These are phyloP conservation scores for Dermolepida albohirtum DNA, from an alignment of 2,888 invertebrate genomes.

Conservation along the genomic window DNA sequence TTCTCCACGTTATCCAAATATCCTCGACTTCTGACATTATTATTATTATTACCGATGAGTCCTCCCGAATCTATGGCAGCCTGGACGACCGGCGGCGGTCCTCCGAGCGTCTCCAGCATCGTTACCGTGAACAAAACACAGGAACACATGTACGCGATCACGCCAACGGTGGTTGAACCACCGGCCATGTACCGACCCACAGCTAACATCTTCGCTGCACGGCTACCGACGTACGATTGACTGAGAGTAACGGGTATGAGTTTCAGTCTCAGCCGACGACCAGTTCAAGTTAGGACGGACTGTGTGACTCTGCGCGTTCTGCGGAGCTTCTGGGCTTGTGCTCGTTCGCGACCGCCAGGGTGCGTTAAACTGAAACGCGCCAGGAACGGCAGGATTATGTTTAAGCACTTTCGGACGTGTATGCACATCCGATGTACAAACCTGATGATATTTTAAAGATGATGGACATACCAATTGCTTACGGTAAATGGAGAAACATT, in stretches of 20 bases:
- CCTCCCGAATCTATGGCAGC: slow-evolving; percentile 37
- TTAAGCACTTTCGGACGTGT: too few species aligned
- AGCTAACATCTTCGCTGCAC: slow-evolving; percentile 42
- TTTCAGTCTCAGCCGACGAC: slow-evolving; percentile 30
- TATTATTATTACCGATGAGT: not conserved
- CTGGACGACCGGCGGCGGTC: slow-evolving; percentile 6
- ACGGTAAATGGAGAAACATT: too few species aligned
- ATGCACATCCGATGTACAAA: too few species aligned
- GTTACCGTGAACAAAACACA: slow-evolving; percentile 50
- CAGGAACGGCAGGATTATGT: slow-evolving; percentile 5
- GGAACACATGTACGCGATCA: slow-evolving; percentile 53
- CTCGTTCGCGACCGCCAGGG: slow-evolving; percentile 43
- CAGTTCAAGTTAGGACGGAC: slow-evolving; percentile 30
- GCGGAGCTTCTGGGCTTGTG: not conserved
- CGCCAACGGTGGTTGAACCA: slow-evolving; percentile 45
- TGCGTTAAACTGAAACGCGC: slow-evolving; percentile 46
- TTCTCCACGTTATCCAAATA: slow-evolving; percentile 38
- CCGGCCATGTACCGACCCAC: slow-evolving; percentile 24
- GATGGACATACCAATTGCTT: too few species aligned
- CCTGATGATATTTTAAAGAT: too few species aligned
- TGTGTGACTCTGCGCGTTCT: too few species aligned
- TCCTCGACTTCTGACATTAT: slow-evolving; percentile 29
- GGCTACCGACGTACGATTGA: slow-evolving; percentile 48
- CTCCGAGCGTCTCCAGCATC: slow-evolving; percentile 43
- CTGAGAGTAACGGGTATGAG: slow-evolving; percentile 33